phyloP scores from a whole-genome alignment of 1,140 invertebrate species.

The Zaprionus ghesquierei region DNA sequence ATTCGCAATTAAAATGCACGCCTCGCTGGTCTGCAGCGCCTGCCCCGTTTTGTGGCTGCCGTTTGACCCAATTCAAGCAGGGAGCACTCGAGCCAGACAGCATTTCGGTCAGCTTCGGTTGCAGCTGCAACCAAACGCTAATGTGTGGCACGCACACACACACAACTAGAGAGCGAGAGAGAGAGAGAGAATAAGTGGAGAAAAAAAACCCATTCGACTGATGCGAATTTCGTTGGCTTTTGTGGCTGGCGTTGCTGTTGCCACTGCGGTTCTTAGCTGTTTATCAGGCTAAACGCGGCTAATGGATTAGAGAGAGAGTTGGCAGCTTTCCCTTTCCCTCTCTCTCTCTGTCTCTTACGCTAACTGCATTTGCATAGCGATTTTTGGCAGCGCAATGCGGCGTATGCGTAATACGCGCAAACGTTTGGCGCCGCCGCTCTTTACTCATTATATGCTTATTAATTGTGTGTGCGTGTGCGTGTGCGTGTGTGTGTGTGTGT shows the following conservation, averaged over 20 bases:
- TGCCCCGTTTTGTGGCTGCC: constrained; percentile 40
- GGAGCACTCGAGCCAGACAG: constrained; percentile 41
- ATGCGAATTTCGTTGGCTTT: constrained; percentile 52
- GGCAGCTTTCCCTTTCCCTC: background rate
- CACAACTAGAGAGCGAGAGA: background rate
- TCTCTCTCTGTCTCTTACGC: background rate
- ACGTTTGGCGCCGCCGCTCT: background rate
- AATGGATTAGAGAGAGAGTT: constrained; percentile 49
- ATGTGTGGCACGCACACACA: constrained; percentile 53
- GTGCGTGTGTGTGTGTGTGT: background rate
- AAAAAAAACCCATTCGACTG: constrained; percentile 8
- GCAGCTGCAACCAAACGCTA: constrained; percentile 52
- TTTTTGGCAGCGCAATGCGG: background rate
- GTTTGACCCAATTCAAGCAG: constrained; percentile 59
- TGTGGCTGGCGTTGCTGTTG: constrained; percentile 44
- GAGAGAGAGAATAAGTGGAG: background rate
- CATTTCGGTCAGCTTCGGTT: constrained; percentile 41
- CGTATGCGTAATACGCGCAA: background rate
- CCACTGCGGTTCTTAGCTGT: constrained; percentile 47
- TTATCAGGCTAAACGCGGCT: constrained; percentile 61
- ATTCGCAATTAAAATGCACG: constrained; percentile 79
- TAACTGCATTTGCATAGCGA: background rate
- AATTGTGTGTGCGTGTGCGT: background rate
- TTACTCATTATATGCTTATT: background rate
- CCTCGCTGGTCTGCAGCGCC: constrained; percentile 35